A percentile compares a stretch with the other conserved stretches of the same genome.
phyloP scores from a whole-genome alignment of 2,113 vertebrate genomes.

The Lophius piscatorius region DNA sequence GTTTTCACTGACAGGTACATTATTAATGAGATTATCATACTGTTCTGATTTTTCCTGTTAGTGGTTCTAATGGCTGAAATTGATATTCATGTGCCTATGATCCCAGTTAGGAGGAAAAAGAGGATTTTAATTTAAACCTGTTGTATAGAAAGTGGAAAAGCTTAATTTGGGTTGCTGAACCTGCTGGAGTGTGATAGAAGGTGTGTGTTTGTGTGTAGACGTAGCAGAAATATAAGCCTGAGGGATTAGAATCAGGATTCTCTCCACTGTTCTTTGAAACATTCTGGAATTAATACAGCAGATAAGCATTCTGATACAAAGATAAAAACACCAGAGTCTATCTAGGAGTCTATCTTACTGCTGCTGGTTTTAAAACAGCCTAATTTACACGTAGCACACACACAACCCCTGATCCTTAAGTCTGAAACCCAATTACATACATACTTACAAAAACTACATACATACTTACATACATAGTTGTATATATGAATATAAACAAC shows the following conservation, averaged over 20 bases:
- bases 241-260: conserved; percentile 29
- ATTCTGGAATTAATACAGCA: conserved; percentile 27
- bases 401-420: too few species aligned
- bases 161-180: neutral
- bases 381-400: conserved; percentile 12
- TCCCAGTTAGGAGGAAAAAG: neutral
- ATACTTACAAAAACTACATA: too few species aligned
- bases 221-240: conserved; percentile 11
- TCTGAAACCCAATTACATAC: too few species aligned
- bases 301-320: conserved; percentile 29
- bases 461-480: too few species aligned
- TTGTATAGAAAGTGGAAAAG: neutral
- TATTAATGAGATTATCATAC: too few species aligned
- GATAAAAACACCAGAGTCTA: conserved; percentile 28
- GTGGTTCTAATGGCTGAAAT: too few species aligned
- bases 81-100: too few species aligned
- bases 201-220: neutral
- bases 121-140: neutral
- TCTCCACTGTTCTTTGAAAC: neutral
- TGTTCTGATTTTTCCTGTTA: too few species aligned
- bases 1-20: too few species aligned
- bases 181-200: neutral
- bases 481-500: too few species aligned
- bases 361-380: neutral
- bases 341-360: conserved; percentile 11